Conservation (phyloP, 2,113 vertebrate genomes). For the Aphelocoma coerulescens region DNA sequence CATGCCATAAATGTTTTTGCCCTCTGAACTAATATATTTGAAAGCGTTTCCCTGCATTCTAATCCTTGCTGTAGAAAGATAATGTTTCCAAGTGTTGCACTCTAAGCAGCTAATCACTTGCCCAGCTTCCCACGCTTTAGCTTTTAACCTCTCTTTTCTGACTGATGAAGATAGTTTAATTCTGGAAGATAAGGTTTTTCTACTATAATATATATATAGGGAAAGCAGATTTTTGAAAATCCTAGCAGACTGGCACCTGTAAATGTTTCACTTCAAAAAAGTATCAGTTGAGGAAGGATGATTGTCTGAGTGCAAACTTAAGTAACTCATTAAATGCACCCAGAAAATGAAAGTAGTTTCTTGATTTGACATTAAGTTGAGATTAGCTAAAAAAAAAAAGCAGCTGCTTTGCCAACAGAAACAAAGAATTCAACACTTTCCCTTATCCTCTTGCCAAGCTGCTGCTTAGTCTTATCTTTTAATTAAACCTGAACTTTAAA, state of each 20-base stretch:
- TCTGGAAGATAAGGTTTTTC: constrained; percentile 18
- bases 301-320: neutral
- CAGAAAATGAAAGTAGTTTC: constrained; percentile 7
- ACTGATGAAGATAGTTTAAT: neutral
- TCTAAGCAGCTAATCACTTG: neutral
- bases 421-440: constrained; percentile 25
- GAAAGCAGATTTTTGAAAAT: constrained; percentile 11
- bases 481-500: constrained; percentile 76
- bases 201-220: neutral
- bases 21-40: neutral
- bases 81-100: neutral
- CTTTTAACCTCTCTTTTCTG: neutral
- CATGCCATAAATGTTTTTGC: neutral
- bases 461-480: constrained; percentile 73
- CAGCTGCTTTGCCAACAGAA: constrained; percentile 51
- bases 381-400: constrained; percentile 54
- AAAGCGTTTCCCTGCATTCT: constrained; percentile 4
- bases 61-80: neutral
- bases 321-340: constrained; percentile 23
- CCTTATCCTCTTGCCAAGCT: constrained; percentile 41
- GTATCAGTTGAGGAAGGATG: constrained; percentile 1
- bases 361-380: constrained; percentile 61
- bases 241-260: neutral
- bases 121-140: neutral
- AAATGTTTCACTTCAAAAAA: neutral